phyloP scores from a whole-genome alignment of 92 coral and sea anemone species.

The Parazoanthus atlanticus region DNA sequence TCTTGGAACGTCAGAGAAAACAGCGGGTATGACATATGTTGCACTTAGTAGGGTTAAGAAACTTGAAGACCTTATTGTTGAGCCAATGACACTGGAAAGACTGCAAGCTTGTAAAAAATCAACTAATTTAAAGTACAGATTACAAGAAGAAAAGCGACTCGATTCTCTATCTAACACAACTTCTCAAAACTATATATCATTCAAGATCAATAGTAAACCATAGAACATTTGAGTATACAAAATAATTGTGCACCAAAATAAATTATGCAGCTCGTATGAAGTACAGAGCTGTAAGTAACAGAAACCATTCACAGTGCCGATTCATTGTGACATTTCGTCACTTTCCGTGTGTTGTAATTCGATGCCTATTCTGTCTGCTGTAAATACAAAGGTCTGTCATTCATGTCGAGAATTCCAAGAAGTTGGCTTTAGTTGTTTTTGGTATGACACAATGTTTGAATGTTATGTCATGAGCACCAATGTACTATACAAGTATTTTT shows the following conservation, averaged over 20 bases:
- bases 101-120: constrained; percentile 54
- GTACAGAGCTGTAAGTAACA: constrained; percentile 15
- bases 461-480: background rate
- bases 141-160: constrained; percentile 61
- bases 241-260: constrained; percentile 20
- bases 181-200: constrained; percentile 33
- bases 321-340: background rate
- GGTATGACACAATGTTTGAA: constrained; percentile 12
- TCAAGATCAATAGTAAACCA: constrained; percentile 24
- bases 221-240: constrained; percentile 33
- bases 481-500: constrained; percentile 10
- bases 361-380: constrained; percentile 6
- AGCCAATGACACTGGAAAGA: constrained; percentile 59
- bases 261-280: constrained; percentile 36
- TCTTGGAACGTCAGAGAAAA: constrained; percentile 58
- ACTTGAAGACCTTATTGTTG: constrained; percentile 55
- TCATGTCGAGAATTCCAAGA: constrained; percentile 9
- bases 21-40: constrained; percentile 60
- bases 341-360: constrained; percentile 23
- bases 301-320: background rate
- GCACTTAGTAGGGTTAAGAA: constrained; percentile 65
- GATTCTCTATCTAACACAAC: constrained; percentile 30
- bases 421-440: constrained; percentile 12
- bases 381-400: background rate
- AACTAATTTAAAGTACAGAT: constrained; percentile 59